Evolutionary conservation across 2,797 vertebrate species (phyloP).

Genomic region (Darevskia nairensis): DNA sequence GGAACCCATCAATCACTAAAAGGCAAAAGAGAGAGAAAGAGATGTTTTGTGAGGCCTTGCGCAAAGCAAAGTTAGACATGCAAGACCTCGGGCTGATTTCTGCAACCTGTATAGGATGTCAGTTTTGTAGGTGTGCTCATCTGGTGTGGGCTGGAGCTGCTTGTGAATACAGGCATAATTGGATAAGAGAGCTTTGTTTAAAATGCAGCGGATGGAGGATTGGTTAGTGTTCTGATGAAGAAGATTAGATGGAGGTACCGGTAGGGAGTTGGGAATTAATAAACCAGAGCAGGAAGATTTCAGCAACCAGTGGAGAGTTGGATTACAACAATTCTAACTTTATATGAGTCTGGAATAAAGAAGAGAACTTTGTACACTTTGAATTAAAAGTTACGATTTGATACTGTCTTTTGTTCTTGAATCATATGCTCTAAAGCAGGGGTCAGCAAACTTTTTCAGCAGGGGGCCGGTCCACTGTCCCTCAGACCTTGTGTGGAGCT

Average conservation of each 20-base stretch:
- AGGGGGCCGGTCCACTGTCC: too few species aligned
- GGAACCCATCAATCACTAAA: constrained; percentile 32
- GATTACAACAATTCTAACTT: neutral
- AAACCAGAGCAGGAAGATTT: neutral
- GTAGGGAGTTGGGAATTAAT: constrained; percentile 6
- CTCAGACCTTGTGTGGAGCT: too few species aligned
- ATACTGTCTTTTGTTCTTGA: constrained; percentile 7
- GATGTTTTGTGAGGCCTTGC: constrained; percentile 5
- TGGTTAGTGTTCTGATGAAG: constrained; percentile 23
- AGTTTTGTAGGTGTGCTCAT: constrained; percentile 53
- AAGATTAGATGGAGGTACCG: constrained; percentile 2
- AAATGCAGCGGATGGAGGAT: neutral
- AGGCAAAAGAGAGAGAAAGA: neutral
- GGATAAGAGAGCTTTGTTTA: constrained; percentile 28
- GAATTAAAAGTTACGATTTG: neutral
- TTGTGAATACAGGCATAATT: neutral
- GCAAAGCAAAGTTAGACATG: constrained; percentile 40
- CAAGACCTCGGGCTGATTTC: constrained; percentile 42
- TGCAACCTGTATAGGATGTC: neutral
- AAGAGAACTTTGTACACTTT: neutral
- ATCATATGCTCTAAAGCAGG: neutral
- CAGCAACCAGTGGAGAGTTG: neutral
- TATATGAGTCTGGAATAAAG: too few species aligned
- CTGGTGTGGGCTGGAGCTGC: constrained; percentile 49
- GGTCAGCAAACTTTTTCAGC: too few species aligned